Conservation (phyloP, 1,140 invertebrate genomes). For the Eurosta solidaginis region DNA sequence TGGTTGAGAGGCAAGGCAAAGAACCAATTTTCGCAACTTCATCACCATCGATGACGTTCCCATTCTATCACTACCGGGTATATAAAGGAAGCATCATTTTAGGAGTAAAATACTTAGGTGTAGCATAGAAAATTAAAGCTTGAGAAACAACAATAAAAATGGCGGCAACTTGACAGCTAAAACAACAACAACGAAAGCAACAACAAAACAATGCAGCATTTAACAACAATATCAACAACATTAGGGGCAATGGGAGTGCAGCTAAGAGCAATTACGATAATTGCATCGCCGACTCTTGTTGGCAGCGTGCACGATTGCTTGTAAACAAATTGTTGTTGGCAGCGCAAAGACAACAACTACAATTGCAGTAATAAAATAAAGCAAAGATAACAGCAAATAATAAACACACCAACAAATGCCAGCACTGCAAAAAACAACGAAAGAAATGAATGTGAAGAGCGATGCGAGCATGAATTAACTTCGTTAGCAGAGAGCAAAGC, state of each 20-base stretch:
- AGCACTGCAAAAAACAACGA: background rate
- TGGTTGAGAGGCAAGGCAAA: no score
- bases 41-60: no score
- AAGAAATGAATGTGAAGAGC: background rate
- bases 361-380: background rate
- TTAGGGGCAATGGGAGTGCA: background rate
- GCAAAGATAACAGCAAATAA: background rate
- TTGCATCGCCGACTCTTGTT: conserved; percentile 8
- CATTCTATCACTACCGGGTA: no score
- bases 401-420: background rate
- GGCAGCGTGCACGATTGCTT: background rate
- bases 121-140: background rate
- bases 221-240: background rate
- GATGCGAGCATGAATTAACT: background rate
- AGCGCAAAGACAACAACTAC: background rate
- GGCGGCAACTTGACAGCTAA: background rate
- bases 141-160: background rate
- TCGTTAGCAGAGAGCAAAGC: background rate
- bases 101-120: background rate
- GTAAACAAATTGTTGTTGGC: background rate
- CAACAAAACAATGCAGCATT: background rate
- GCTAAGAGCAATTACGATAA: conserved; percentile 14
- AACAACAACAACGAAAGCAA: background rate
- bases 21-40: no score
- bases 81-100: background rate